phyloP scores from a whole-genome alignment of 1,140 invertebrate species.

The Trachymyrmex septentrionalis region DNA sequence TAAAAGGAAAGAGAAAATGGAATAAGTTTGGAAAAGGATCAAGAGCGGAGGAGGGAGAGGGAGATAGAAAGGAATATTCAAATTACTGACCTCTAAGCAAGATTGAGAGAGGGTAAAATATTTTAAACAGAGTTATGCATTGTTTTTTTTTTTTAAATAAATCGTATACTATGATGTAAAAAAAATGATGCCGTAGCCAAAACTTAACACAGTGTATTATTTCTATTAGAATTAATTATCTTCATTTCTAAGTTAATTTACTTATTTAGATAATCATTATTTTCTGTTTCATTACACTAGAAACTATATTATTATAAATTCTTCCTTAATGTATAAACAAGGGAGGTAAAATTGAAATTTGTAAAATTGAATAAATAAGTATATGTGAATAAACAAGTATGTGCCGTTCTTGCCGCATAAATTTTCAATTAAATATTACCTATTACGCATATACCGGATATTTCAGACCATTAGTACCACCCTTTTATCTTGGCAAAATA shows the following conservation, averaged over 20 bases:
- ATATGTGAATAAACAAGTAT: slow-evolving; percentile 64
- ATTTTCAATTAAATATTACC: slow-evolving; percentile 42
- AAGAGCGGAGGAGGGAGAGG: not conserved
- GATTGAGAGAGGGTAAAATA: not conserved
- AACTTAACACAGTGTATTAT: slow-evolving; percentile 72
- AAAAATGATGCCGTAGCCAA: slow-evolving; percentile 56
- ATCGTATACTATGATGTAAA: slow-evolving; percentile 39
- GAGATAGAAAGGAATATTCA: not conserved
- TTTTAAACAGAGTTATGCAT: slow-evolving; percentile 34
- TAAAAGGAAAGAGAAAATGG: not conserved
- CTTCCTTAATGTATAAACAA: slow-evolving; percentile 74
- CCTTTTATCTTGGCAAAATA: too few species aligned
- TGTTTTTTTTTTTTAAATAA: slow-evolving; percentile 15
- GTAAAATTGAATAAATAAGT: slow-evolving; percentile 68
- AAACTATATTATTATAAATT: slow-evolving; percentile 78
- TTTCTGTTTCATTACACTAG: slow-evolving; percentile 77
- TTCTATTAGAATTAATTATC: slow-evolving; percentile 71
- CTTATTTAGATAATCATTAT: slow-evolving; percentile 74
- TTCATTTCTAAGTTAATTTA: slow-evolving; percentile 62
- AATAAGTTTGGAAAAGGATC: not conserved
- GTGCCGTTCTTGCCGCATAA: slow-evolving; percentile 70
- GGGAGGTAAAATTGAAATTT: slow-evolving; percentile 63
- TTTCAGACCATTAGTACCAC: too few species aligned
- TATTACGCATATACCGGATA: not conserved
- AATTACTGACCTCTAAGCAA: slow-evolving; percentile 15